Conservation (phyloP, 2,888 invertebrate genomes). For the Deilephila porcellus region DNA sequence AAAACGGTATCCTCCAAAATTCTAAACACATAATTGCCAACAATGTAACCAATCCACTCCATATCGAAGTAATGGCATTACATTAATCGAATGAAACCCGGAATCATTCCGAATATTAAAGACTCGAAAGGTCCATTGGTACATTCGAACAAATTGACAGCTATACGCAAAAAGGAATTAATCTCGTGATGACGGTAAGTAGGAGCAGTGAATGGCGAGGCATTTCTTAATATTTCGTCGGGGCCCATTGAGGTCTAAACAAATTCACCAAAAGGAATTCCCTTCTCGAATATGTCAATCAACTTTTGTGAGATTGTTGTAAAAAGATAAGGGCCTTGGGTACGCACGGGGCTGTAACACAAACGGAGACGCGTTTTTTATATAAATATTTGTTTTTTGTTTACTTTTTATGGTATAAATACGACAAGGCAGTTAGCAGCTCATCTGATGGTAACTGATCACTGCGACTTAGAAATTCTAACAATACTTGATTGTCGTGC, state of each 20-base stretch:
- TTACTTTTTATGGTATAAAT: no score
- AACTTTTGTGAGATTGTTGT: conserved; percentile 70
- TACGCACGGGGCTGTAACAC: conserved; percentile 37
- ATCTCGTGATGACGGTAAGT: conserved; percentile 56
- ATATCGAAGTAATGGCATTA: conserved; percentile 13
- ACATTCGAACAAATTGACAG: conserved; percentile 37
- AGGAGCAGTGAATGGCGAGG: conserved; percentile 59
- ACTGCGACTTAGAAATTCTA: no score
- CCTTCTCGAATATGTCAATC: conserved; percentile 71
- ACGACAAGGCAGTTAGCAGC: no score
- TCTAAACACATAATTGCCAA: conserved; percentile 17
- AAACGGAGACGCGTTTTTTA: neutral
- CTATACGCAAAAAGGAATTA: conserved; percentile 39
- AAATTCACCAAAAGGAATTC: conserved; percentile 72
- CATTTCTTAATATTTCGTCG: conserved; percentile 67
- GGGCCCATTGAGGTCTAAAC: conserved; percentile 66
- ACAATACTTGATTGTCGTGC: no score
- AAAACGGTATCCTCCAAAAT: neutral
- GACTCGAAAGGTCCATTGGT: conserved; percentile 42
- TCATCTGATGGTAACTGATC: no score
- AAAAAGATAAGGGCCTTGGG: conserved; percentile 57
- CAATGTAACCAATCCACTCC: conserved; percentile 12
- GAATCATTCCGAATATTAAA: conserved; percentile 21
- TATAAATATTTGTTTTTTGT: neutral
- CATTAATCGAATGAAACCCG: conserved; percentile 20